These are phyloP conservation scores for Augochlora pura DNA, from an alignment of 1,140 invertebrate species.

Conservation along the genomic window DNA sequence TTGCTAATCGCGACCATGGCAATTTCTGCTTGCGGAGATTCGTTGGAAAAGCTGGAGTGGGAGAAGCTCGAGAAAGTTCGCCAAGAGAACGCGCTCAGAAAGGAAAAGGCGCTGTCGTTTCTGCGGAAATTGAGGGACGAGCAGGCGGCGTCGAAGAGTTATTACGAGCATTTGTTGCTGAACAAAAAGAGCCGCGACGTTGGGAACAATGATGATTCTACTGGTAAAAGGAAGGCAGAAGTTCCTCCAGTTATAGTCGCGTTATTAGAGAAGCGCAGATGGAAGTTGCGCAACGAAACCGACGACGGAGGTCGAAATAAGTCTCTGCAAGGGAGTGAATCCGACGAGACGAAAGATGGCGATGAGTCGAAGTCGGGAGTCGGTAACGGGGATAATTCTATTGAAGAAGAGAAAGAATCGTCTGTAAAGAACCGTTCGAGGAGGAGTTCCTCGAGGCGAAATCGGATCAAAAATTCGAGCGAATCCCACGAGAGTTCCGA, in stretches of 20 bases:
- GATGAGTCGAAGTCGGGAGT: too few relatives aligned
- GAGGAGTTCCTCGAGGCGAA: neutral
- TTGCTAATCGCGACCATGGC: neutral
- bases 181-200: neutral
- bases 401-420: neutral
- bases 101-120: too few relatives aligned
- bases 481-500: neutral
- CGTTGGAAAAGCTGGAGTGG: constrained; percentile 1
- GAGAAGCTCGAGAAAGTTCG: neutral
- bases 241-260: too few relatives aligned
- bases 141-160: neutral
- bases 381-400: neutral
- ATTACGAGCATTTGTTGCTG: neutral
- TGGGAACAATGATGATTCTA: neutral
- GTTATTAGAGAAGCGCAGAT: neutral
- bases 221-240: neutral
- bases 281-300: too few relatives aligned
- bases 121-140: rapidly evolving
- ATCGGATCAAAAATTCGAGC: neutral
- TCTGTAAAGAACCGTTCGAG: neutral
- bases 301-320: neutral
- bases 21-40: neutral
- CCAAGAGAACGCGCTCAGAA: neutral
- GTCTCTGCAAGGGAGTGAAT: neutral
- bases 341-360: neutral